Evolutionary conservation across 2,797 vertebrate genomes (phyloP), one percentile per base, ranked within the genome.

Genomic region (Hippopotamyrus pictus): DNA sequence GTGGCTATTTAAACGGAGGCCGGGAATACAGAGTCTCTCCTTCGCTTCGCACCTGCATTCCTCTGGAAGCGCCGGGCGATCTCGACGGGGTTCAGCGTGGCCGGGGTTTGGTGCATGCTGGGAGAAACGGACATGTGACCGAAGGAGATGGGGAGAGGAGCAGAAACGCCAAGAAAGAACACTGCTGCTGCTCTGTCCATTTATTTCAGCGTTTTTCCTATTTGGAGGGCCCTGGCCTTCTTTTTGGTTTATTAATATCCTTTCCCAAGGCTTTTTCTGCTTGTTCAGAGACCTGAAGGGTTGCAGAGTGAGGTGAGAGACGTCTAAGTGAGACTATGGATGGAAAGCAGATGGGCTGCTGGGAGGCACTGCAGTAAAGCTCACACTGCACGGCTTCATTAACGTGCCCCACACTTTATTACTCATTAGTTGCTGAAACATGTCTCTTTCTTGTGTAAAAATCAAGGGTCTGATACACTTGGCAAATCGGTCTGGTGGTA

Each of bases 1-100:
- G 41, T 92, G 91, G 91, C 92, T 3, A 82, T 84, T 25, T 59
- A 59, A 82, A 85, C 62, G 46, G 89, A 90, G 86, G 90, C 90
- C 89, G 12, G 92, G 93, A 93, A 92, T 91, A 88, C 90, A 91
- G 94, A 91, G 90, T 90, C 90, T 94, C 90, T 91, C 91, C 91
- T 92, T 90, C 91, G 94, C 93, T 91, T 95, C 95, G 94, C 94
- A 93, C 93, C 93, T 93, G 95, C 96, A 96, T 96, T 96, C 95
- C 95, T 92, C 93, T 92, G 95, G 93, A 95, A 91, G 90, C 91
- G 90, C 90, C 91, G 90, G 91, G 95, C 93, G 93, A 93, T 94
- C 94, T 93, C 91, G 92, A 92, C 93, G 79, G 79, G 41, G n/a
- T 44, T 44, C 46, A 9, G 46, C 19, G 76, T 90, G 90, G 91